These are phyloP conservation scores for Tachina grossa DNA, from an alignment of 2,888 invertebrate genomes.

Conservation along the genomic window DNA sequence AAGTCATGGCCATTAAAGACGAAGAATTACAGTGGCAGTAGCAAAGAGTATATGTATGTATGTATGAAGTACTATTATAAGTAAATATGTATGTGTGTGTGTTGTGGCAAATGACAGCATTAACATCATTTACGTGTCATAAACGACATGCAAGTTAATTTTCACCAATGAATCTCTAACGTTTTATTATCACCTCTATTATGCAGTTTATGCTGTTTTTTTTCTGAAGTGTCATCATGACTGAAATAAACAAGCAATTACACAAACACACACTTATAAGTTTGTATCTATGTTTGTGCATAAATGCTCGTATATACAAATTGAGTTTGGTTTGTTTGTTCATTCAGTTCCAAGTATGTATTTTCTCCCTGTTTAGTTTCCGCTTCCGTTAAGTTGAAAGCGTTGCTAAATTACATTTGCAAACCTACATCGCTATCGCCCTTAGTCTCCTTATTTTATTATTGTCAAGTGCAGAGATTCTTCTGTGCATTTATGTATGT, in stretches of 20 bases:
- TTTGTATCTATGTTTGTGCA: no score
- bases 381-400: slow-evolving; percentile 77
- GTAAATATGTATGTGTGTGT: background rate
- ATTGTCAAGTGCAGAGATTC: slow-evolving; percentile 17
- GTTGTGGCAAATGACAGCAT: slow-evolving; percentile 53
- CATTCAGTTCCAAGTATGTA: slow-evolving; percentile 75
- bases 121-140: slow-evolving; percentile 67
- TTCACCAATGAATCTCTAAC: slow-evolving; percentile 48
- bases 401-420: slow-evolving; percentile 76
- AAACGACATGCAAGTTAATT: slow-evolving; percentile 64
- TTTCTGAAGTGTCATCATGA: slow-evolving; percentile 60
- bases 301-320: background rate
- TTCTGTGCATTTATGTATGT: slow-evolving; percentile 15
- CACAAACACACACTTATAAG: background rate
- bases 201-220: slow-evolving; percentile 38
- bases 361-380: slow-evolving; percentile 72
- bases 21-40: slow-evolving; percentile 35
- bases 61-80: no score
- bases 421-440: background rate
- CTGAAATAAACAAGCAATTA: slow-evolving; percentile 58
- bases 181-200: slow-evolving; percentile 63
- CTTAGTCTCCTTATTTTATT: background rate
- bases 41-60: background rate
- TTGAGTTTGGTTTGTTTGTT: slow-evolving; percentile 43
- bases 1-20: slow-evolving; percentile 66